Evolutionary conservation across 1,140 invertebrate species (phyloP), one percentile per base, ranked within the genome.

Genomic region (Parasteatoda tepidariorum): DNA sequence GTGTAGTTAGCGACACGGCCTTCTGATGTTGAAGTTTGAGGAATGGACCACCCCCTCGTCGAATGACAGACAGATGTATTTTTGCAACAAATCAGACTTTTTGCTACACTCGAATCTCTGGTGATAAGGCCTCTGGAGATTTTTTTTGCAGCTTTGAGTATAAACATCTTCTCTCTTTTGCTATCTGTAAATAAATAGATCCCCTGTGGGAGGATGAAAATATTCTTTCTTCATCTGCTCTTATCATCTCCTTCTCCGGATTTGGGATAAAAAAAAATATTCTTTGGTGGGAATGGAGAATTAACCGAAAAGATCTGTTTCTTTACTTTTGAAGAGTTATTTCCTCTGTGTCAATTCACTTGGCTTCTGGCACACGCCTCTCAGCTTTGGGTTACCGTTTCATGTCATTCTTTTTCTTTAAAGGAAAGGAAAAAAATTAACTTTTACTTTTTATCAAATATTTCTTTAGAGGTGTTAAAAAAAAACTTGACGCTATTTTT

Each of bases 181-280:
- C n/a, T 28, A n/a, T 74, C 30, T 74, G 71, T 74, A 74, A 74
- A 74, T 74, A 74, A 74, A 74, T 61, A 74, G 71, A 61, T 71
- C 66, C 54, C 41, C 13, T 11, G 18, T 28, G 54, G 28, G 30
- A 28, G 28, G 33, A 34, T 33, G 68, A 30, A n/a, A n/a, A n/a
- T 1, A 24, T 71, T 18, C 18, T 55, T 55, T 18, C 18, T 7
- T 5, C 41, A 13, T 68, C 24, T 22, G 22, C n/a, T 41, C 34
- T 41, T 18, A 2, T 41, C 34, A 24, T 48, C 66, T 38, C 9
- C n/a, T 24, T 24, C 34, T 38, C 4, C n/a, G 41, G 41, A 38
- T 38, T 68, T 13, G 66, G 41, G 66, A 30, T 11, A 48, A 22
- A 22, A 5, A 28, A 24, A 38, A 3, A 0, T 0, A 38, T 9